A percentile compares a stretch with the other conserved stretches of the same genome.
Evolutionary conservation across 2,113 vertebrate genomes (phyloP).

Genomic region (Bungarus multicinctus): DNA sequence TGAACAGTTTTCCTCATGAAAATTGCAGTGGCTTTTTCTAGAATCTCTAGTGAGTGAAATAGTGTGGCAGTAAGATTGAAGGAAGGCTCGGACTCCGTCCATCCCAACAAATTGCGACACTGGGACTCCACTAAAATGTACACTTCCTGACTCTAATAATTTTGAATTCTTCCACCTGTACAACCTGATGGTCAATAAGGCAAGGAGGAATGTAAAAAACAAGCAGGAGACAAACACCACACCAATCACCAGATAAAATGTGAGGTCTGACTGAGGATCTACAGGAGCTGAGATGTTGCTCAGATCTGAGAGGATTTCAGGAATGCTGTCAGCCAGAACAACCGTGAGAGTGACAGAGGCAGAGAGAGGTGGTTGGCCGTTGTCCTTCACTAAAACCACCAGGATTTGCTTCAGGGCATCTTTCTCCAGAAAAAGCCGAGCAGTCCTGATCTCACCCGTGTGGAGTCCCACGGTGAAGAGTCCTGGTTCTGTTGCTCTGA

Average conservation of each 20-base stretch:
- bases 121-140: background rate
- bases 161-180: background rate
- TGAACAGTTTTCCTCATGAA: background rate
- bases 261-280: background rate
- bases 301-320: constrained; percentile 1
- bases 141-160: background rate
- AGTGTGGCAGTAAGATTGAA: constrained; percentile 26
- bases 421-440: background rate
- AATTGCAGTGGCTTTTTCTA: constrained; percentile 20
- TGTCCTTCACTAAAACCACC: constrained; percentile 53
- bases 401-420: constrained; percentile 49
- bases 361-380: constrained; percentile 11
- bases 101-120: constrained; percentile 22
- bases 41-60: constrained; percentile 44
- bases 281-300: background rate
- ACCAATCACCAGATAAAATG: background rate
- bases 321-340: constrained; percentile 43
- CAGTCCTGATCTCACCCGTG: too few relatives aligned
- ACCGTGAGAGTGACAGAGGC: constrained; percentile 32
- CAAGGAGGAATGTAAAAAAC: background rate
- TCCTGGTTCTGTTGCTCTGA: too few relatives aligned
- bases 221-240: constrained; percentile 14
- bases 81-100: constrained; percentile 23
- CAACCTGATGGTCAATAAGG: background rate
- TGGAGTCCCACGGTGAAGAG: too few relatives aligned